Evolutionary conservation across 2,888 invertebrate species (phyloP), one percentile per base, ranked within the genome.

Genomic region (Phaedon cochleariae): DNA sequence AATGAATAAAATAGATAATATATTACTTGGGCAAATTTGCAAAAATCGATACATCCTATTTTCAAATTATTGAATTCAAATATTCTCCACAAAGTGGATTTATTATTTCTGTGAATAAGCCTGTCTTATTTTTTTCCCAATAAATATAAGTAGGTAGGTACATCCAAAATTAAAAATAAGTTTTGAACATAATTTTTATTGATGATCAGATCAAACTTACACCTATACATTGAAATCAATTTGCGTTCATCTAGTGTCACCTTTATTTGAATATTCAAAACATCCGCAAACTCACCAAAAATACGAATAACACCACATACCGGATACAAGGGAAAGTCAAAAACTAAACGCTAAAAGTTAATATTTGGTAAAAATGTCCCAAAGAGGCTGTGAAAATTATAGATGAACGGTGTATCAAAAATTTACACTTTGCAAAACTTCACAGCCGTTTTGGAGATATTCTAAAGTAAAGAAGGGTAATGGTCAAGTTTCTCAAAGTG

Each of bases 1-100:
- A 57, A 26, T 57, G 4, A 57, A 57, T 57, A 46, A 57, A 57
- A 57, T 15, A 41, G 37, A 18, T 34, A 34, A 41, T 41, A 41
- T 15, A 15, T 41, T 15, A 15, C 12, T 41, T 41, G 3, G 3
- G 3, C 7, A 7, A 26, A 26, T 26, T 26, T 7, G 26, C 7
- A 3, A 26, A n/a, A n/a, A n/a, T n/a, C n/a, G n/a, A n/a, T n/a
- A n/a, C n/a, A 26, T 26, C 7, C 26, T 7, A 3, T 26, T 26
- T 7, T 26, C 7, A 5, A 7, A 26, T 26, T 26, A 26, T 26
- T 26, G 26, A 7, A 26, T 3, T 26, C n/a, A n/a, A n/a, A n/a
- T n/a, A n/a, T n/a, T n/a, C n/a, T n/a, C n/a, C n/a, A n/a, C n/a
- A n/a, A n/a, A n/a, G n/a, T n/a, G n/a, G n/a, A n/a, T n/a, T n/a